These are phyloP conservation scores for Chrysina gloriosa DNA, from an alignment of 2,888 invertebrate species.

Conservation along the genomic window DNA sequence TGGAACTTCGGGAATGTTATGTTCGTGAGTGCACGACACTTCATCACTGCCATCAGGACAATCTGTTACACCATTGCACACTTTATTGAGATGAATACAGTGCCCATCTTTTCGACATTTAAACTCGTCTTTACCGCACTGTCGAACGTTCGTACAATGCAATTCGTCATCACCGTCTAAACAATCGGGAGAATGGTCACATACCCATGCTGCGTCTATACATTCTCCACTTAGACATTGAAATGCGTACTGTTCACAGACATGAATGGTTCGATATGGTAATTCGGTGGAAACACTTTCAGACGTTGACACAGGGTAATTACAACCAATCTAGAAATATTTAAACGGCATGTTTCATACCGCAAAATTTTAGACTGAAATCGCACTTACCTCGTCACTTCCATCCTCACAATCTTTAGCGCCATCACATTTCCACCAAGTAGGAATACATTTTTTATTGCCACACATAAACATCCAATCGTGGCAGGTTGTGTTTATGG, in stretches of 20 bases:
- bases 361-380: not conserved
- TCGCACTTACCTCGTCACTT: conserved; percentile 71
- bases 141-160: conserved; percentile 54
- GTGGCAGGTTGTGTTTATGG: conserved; percentile 67
- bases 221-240: conserved; percentile 70
- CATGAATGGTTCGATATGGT: conserved; percentile 45
- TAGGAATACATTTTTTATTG: conserved; percentile 78
- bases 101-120: conserved; percentile 73
- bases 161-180: conserved; percentile 72
- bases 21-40: conserved; percentile 55
- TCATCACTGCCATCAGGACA: conserved; percentile 73
- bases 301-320: conserved; percentile 33
- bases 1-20: conserved; percentile 59
- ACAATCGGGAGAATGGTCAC: conserved; percentile 73
- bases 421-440: conserved; percentile 85
- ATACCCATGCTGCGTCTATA: conserved; percentile 72
- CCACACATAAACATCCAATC: conserved; percentile 85
- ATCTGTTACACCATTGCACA: conserved; percentile 69
- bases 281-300: conserved; percentile 44
- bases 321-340: conserved; percentile 62
- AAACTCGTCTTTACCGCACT: conserved; percentile 67
- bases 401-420: conserved; percentile 82
- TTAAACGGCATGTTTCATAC: not conserved
- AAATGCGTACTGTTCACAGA: conserved; percentile 70
- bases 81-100: conserved; percentile 67